Conservation (phyloP, 2,797 vertebrate genomes). For the Margarornis squamiger region DNA sequence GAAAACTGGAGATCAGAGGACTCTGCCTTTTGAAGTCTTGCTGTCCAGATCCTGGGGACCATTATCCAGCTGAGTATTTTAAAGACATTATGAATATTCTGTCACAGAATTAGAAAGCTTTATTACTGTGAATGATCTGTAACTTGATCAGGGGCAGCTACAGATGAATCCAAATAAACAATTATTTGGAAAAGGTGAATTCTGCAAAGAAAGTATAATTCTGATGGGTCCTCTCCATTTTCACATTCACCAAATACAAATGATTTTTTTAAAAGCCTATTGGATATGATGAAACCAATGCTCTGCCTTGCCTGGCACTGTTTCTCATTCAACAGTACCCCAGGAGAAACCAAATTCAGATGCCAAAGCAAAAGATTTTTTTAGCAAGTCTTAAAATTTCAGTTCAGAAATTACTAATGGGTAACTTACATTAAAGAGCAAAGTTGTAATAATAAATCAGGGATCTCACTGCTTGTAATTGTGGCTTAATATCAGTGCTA, state of each 20-base stretch:
- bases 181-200: constrained; percentile 21
- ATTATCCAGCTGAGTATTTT: constrained; percentile 32
- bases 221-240: neutral
- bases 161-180: neutral
- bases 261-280: accelerated
- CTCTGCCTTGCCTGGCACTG: neutral
- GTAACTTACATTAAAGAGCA: neutral
- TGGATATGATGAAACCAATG: neutral
- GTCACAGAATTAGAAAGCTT: constrained; percentile 14
- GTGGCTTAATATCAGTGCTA: neutral
- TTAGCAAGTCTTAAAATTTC: neutral
- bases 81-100: constrained; percentile 43
- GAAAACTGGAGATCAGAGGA: constrained; percentile 45
- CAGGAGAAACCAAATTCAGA: neutral
- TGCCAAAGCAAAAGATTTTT: neutral
- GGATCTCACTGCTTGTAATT: neutral
- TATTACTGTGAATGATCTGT: constrained; percentile 8
- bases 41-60: constrained; percentile 23
- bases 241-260: neutral
- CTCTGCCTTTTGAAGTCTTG: constrained; percentile 49
- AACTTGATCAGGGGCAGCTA: neutral
- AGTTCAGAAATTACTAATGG: neutral
- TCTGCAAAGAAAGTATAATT: neutral
- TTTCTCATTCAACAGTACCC: neutral
- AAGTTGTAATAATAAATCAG: neutral